Base-by-base conservation (phyloP, 37 sponge, comb jelly and placozoan genomes). In the Axinella damicornis region DNA sequence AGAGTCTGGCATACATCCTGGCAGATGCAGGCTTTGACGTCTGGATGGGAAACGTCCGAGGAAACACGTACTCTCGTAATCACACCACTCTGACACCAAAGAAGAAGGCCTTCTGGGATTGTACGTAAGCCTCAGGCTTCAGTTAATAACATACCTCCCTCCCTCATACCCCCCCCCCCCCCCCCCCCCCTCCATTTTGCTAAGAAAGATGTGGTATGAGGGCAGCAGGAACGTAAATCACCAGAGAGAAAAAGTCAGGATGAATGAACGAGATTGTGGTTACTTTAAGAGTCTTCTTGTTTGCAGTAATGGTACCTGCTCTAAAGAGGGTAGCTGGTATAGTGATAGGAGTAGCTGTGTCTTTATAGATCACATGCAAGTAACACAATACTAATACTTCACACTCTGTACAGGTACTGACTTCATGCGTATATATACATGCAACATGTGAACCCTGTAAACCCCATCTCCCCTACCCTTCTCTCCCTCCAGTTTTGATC, bases 1-100 rank as follows among this genome's bases (percentile, higher is more conserved):
- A 95, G 55, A 79, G 90, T 40, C 55, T 95, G 1, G 96, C 73
- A 5, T 95, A 79, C 59, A 85, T 98, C 54, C 71, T 98, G 54
- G 95, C 99, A 17, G 99, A 98, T 69, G 87, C 82, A 28, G 99
- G 99, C 31, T 96, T 83, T 83, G 99, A 98, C 83, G 99, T 98
- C 40, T 98, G 99, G 99, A 57, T 98, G 82, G 98, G 98, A 4
- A 98, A 98, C 59, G 78, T 96, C 11, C 67, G 99, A 33, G 99
- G 99, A 4, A 98, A 98, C 83, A 92, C 92, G 19, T 98, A 98
- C 89, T 96, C 97, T 4, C 72, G 78, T 2, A 92, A 92, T 39
- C 99, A 98, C 78, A 85, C 85, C 71, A 63, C 70, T 15, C 68
- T 84, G 16, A 89, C 71, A 9, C 87, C 94, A 22, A 74, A 89